Percentiles rank a stretch among this genome's conserved stretches.
These are phyloP conservation scores for Folsomia candida DNA, from an alignment of 2,888 invertebrate species.

Conservation along the genomic window DNA sequence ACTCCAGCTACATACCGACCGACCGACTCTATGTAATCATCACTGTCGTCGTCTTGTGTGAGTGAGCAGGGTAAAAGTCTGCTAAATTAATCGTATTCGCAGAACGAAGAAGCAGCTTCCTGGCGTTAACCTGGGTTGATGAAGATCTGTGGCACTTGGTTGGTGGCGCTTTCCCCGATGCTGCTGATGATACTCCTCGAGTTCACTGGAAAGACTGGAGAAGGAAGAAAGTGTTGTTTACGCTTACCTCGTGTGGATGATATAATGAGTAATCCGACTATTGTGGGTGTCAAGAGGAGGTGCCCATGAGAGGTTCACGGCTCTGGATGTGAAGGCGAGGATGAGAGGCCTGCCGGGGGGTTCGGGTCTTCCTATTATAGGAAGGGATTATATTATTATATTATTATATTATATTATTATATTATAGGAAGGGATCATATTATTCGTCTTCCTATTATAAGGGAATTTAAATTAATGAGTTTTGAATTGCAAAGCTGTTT, in stretches of 20 bases:
- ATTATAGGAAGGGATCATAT: no score
- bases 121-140: not conserved
- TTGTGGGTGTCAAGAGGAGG: constrained; percentile 68
- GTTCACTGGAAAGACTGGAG: not conserved
- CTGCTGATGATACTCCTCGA: not conserved
- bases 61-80: not conserved
- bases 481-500: not conserved
- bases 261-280: constrained; percentile 68
- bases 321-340: constrained; percentile 69
- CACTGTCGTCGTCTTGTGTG: not conserved
- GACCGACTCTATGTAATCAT: not conserved
- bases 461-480: not conserved
- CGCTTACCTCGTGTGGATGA: constrained; percentile 70
- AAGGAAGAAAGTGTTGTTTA: constrained; percentile 19
- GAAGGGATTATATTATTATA: no score
- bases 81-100: not conserved
- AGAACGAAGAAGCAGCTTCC: not conserved
- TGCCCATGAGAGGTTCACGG: constrained; percentile 73
- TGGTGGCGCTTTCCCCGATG: not conserved
- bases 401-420: no score
- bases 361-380: constrained; percentile 61
- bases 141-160: constrained; percentile 9
- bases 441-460: no score
- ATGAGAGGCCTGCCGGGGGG: constrained; percentile 70
- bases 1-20: no score